These are phyloP conservation scores for Xenopus petersii DNA, from an alignment of 2,797 vertebrate genomes.

Conservation along the genomic window DNA sequence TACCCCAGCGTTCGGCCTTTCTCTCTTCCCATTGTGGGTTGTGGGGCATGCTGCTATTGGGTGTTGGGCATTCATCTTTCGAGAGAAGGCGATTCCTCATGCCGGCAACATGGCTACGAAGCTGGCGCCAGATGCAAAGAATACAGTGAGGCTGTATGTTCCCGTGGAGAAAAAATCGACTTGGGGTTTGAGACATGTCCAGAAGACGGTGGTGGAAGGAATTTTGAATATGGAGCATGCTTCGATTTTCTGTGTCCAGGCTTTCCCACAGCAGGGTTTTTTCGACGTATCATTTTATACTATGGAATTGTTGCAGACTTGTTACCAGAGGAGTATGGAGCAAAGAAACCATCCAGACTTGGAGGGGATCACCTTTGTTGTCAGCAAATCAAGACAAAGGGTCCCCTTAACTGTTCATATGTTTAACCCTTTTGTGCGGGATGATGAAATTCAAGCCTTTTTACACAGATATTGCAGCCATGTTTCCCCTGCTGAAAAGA, in stretches of 20 bases:
- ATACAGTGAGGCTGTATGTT: not conserved
- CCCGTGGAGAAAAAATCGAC: not conserved
- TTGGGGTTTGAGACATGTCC: not conserved
- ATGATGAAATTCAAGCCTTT: not conserved
- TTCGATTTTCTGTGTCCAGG: not conserved
- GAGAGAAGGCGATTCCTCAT: too few species aligned
- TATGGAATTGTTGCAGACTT: not conserved
- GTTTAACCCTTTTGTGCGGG: not conserved
- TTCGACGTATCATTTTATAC: not conserved
- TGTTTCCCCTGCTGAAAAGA: not conserved
- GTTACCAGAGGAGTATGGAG: not conserved
- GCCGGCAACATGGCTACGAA: too few species aligned
- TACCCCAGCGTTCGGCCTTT: too few species aligned
- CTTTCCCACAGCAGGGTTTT: not conserved
- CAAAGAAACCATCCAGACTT: not conserved
- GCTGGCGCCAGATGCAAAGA: too few species aligned
- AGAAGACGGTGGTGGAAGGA: not conserved
- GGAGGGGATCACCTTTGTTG: not conserved
- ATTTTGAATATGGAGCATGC: not conserved
- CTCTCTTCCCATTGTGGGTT: too few species aligned
- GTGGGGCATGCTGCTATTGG: too few species aligned
- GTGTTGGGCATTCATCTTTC: too few species aligned
- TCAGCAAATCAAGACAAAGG: not conserved
- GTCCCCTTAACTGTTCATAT: not conserved
- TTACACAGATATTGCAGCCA: not conserved